Evolutionary conservation across 2,888 invertebrate species (phyloP), one percentile per base, ranked within the genome.

Genomic region (Camptogramma bilineatum): DNA sequence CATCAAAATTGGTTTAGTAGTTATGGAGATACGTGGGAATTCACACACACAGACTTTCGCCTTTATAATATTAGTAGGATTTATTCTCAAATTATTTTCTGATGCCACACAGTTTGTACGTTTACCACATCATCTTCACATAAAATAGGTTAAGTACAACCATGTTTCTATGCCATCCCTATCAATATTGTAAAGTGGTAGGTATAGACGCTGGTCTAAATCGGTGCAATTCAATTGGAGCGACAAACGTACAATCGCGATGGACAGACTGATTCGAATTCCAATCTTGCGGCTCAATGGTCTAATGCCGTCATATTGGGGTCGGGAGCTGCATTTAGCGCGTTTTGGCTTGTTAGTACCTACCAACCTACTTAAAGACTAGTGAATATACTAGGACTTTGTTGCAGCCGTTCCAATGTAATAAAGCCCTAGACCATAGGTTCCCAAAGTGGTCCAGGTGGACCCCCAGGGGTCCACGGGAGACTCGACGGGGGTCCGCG

Each of bases 231-330:
- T 69, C 67, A 69, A 67, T 72, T 58, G 52, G 24, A 47, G 63
- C 65, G 68, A 65, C 70, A 68, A 67, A 68, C 68, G 66, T 55
- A 48, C 52, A 52, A 68, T 69, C 64, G 57, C 60, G 52, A 57
- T 64, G 56, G 57, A 62, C 64, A 55, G 54, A 24, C 61, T 62
- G 65, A 67, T 65, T 56, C 42, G 53, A 51, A 65, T 65, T 68
- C 59, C 65, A 70, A 70, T 69, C 64, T 64, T 64, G 54, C 59
- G 55, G 56, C 59, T 70, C 59, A 72, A 58, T 67, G 64, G 64
- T 57, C 66, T 70, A 64, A 66, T 69, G 42, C 67, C 63, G 62
- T 48, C 57, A 48, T 59, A 66, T 69, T 56, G 58, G 61, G 55
- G 57, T 68, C 65, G 8, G 50, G 34, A 52, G 46, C 52, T 62